Evolutionary conservation across 2,113 vertebrate genomes (phyloP), one percentile per base, ranked within the genome.

Genomic region (Catagonus wagneri): DNA sequence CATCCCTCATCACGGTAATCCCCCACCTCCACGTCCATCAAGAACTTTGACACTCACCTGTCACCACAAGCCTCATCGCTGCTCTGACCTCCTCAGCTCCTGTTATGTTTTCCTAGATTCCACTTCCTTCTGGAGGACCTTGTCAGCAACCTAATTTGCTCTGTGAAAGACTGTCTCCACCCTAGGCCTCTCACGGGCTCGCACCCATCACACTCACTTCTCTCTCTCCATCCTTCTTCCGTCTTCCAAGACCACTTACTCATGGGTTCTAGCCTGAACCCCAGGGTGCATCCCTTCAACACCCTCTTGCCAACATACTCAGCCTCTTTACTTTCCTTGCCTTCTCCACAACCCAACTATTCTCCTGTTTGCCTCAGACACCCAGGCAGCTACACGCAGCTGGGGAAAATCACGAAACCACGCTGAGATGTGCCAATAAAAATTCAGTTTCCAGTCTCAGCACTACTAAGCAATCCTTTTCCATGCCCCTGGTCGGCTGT

Each of bases 331-430:
- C 87, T 54, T 66, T 75, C 52, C 69, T 90, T 66, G 93, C 74
- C 44, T 90, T 69, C 79, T 89, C 58, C 50, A 71, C 6, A 72
- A n/a, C 74, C 78, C 65, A 58, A 2, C 61, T 83, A 7, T 29
- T 75, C 52, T 92, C 68, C 50, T 93, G 79, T 96, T 78, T 75
- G 58, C 84, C 86, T 93, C 78, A 96, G 93, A 92, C 94, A 83
- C n/a, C 22, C 15, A 95, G 94, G 79, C 5, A 0, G 89, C 93
- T 91, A 89, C 71, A 65, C 0, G 8, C 86, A 95, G 96, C 86
- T 94, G 86, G 96, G 79, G 92, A 93, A 93, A 94, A 96, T 95
- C 83, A 95, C 91, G 89, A 85, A 94, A 92, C 74, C 89, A 83
- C 0, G 8, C 69, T 94, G 96, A 97, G 69, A 74, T 58, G 52